phyloP scores from a whole-genome alignment of 1,140 invertebrate species.

The Chymomyza costata region DNA sequence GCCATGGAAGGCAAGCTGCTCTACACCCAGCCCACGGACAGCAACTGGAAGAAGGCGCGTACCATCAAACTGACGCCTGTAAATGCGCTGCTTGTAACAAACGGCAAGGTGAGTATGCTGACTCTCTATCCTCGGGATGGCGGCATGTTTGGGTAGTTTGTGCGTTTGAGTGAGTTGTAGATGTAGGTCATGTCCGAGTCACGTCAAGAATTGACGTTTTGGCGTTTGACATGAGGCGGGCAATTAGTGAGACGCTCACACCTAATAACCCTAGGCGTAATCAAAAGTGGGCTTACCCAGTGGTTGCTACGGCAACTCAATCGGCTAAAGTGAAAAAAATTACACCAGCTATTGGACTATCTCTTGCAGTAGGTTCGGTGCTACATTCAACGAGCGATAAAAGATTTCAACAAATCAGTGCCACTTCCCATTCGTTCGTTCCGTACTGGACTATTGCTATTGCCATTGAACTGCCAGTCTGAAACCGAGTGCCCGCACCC shows the following conservation, averaged over 20 bases:
- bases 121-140: no score
- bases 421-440: no score
- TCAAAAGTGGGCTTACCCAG: constrained; percentile 5
- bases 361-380: no score
- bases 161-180: not conserved
- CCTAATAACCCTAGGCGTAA: constrained; percentile 31
- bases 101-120: constrained; percentile 83
- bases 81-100: constrained; percentile 91
- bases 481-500: constrained; percentile 23
- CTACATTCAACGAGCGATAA: constrained; percentile 60
- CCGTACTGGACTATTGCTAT: not conserved
- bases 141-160: not conserved
- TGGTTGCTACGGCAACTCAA: constrained; percentile 59
- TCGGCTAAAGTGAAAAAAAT: no score
- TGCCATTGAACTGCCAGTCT: constrained; percentile 5
- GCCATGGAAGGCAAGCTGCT: constrained; percentile 90
- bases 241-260: constrained; percentile 57
- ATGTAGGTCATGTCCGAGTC: constrained; percentile 20
- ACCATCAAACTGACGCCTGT: constrained; percentile 91
- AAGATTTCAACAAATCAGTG: constrained; percentile 69
- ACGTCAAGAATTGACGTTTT: constrained; percentile 42
- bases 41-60: constrained; percentile 90
- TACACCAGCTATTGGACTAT: no score
- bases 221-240: constrained; percentile 53
- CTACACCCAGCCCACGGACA: constrained; percentile 90